These are phyloP conservation scores for Saturnia japonica DNA, from an alignment of 2,888 invertebrate genomes.

Conservation along the genomic window DNA sequence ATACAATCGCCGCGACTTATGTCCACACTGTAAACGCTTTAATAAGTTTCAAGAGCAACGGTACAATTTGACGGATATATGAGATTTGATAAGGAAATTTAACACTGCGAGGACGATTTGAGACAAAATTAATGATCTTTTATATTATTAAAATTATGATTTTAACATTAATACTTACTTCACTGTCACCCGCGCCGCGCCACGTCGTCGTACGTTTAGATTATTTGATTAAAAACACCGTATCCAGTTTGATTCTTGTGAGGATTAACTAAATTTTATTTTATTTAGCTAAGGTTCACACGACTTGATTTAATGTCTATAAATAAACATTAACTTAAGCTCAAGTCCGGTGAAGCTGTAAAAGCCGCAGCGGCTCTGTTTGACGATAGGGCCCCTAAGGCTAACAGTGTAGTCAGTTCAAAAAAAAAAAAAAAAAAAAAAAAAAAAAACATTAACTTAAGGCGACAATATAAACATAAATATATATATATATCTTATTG, in stretches of 20 bases:
- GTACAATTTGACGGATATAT: constrained; percentile 14
- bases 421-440: too few species aligned
- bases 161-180: neutral
- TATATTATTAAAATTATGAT: neutral
- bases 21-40: constrained; percentile 26
- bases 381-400: too few species aligned
- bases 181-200: too few species aligned
- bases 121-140: neutral
- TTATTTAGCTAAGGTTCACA: too few species aligned
- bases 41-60: constrained; percentile 22
- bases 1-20: constrained; percentile 37
- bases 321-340: too few species aligned
- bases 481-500: too few species aligned
- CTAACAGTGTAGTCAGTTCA: too few species aligned
- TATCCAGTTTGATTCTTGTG: neutral
- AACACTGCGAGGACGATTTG: neutral
- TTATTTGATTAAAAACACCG: neutral
- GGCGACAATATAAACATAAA: too few species aligned
- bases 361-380: too few species aligned
- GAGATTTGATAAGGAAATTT: constrained; percentile 5
- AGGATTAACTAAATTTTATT: neutral
- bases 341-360: too few species aligned
- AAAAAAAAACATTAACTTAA: too few species aligned
- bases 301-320: too few species aligned
- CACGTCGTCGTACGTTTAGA: neutral